phyloP scores from a whole-genome alignment of 2,113 vertebrate species.

The Caranx melampygus region DNA sequence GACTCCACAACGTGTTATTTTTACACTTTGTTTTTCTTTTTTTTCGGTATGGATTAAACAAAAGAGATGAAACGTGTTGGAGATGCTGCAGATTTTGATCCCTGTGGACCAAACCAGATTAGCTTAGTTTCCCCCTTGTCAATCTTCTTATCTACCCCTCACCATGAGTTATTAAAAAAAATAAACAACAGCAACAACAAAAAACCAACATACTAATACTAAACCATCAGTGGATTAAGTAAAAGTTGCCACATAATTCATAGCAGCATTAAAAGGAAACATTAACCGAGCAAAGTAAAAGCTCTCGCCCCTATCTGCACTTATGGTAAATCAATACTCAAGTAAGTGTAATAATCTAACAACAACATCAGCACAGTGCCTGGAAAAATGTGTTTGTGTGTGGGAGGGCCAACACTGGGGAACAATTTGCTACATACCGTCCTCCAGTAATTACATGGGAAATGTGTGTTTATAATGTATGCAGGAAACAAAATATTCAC shows the following conservation, averaged over 20 bases:
- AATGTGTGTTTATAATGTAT: constrained; percentile 47
- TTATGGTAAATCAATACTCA: constrained; percentile 76
- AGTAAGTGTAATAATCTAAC: constrained; percentile 73
- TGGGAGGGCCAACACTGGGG: constrained; percentile 63
- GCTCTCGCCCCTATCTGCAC: constrained; percentile 50
- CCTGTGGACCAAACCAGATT: neutral
- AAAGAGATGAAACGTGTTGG: neutral
- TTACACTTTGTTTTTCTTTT: neutral
- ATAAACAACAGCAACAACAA: no score
- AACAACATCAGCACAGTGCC: constrained; percentile 61
- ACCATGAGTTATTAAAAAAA: no score
- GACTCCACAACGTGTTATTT: neutral
- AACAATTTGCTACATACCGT: constrained; percentile 67
- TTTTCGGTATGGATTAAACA: neutral
- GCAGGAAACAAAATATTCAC: constrained; percentile 58
- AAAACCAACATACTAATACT: neutral
- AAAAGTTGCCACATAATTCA: constrained; percentile 56
- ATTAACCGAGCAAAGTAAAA: constrained; percentile 65
- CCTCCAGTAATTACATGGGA: constrained; percentile 62
- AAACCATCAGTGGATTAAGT: constrained; percentile 33
- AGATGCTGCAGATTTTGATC: neutral
- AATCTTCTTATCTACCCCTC: constrained; percentile 4
- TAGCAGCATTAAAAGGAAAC: constrained; percentile 56
- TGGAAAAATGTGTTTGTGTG: constrained; percentile 55
- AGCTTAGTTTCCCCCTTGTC: neutral